These are phyloP conservation scores for Drosophila anceps DNA, from an alignment of 2,888 invertebrate genomes.

Conservation along the genomic window DNA sequence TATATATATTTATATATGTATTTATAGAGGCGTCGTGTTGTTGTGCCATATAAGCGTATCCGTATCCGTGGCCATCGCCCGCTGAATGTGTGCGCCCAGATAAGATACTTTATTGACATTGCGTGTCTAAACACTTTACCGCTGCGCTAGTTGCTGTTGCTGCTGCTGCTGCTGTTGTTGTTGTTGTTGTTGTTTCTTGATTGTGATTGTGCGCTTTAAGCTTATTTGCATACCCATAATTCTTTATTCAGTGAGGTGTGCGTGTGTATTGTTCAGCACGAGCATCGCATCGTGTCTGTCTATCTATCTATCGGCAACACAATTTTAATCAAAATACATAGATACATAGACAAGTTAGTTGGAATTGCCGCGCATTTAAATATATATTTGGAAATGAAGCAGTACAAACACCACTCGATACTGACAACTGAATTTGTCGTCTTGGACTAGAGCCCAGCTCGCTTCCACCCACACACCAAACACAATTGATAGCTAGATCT, in stretches of 20 bases:
- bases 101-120: constrained; percentile 82
- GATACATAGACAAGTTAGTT: constrained; percentile 45
- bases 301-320: constrained; percentile 31
- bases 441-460: not conserved
- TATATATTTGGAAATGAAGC: constrained; percentile 20
- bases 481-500: not conserved
- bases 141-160: constrained; percentile 60
- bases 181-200: constrained; percentile 65
- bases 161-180: constrained; percentile 40
- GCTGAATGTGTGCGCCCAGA: constrained; percentile 59
- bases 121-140: constrained; percentile 82
- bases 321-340: constrained; percentile 65
- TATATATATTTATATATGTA: constrained; percentile 7
- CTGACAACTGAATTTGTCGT: not conserved
- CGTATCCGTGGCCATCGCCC: constrained; percentile 72
- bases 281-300: constrained; percentile 42
- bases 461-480: not conserved
- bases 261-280: constrained; percentile 54
- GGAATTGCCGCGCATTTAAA: constrained; percentile 33
- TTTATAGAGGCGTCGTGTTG: constrained; percentile 30
- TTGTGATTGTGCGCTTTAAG: constrained; percentile 81
- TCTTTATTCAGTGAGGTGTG: constrained; percentile 67
- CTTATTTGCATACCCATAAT: constrained; percentile 78
- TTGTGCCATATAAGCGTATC: constrained; percentile 59
- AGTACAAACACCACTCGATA: not conserved